phyloP scores from a whole-genome alignment of 2,888 invertebrate genomes.

The Lochmaea capreae region DNA sequence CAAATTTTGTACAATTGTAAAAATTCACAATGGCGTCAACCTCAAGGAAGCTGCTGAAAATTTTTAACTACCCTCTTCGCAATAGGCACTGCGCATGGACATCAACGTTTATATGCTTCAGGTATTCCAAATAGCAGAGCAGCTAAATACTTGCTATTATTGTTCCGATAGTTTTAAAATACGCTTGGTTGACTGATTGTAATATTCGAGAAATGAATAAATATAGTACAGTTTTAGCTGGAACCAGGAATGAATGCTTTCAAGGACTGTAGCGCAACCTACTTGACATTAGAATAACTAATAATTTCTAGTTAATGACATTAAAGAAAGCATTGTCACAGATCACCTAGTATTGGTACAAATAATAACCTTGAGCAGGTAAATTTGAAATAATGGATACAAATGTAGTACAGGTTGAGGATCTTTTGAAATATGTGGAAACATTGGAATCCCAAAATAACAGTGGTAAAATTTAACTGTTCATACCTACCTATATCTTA shows the following conservation, averaged over 20 bases:
- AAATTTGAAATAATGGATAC: slow-evolving; percentile 15
- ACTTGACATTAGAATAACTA: neutral
- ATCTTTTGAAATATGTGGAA: slow-evolving; percentile 25
- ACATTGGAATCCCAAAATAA: slow-evolving; percentile 26
- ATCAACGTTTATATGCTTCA: neutral
- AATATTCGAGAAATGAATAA: neutral
- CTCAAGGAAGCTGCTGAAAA: slow-evolving; percentile 50
- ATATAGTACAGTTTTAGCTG: neutral
- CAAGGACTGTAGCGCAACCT: neutral
- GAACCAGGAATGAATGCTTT: neutral
- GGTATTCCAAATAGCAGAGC: neutral
- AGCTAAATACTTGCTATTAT: neutral
- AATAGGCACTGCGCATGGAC: slow-evolving; percentile 9
- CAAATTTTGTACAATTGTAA: slow-evolving; percentile 29
- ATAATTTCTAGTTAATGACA: neutral
- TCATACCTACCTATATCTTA: neutral
- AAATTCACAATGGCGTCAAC: slow-evolving; percentile 52
- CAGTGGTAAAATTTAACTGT: slow-evolving; percentile 16
- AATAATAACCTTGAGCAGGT: neutral
- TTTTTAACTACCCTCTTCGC: slow-evolving; percentile 11
- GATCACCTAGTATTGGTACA: neutral
- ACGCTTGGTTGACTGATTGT: neutral
- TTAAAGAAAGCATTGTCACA: too few relatives aligned
- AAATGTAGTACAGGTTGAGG: neutral
- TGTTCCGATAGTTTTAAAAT: too few relatives aligned